Evolutionary conservation across 1,140 invertebrate species (phyloP).

Genomic region (Tigriopus japonicus): DNA sequence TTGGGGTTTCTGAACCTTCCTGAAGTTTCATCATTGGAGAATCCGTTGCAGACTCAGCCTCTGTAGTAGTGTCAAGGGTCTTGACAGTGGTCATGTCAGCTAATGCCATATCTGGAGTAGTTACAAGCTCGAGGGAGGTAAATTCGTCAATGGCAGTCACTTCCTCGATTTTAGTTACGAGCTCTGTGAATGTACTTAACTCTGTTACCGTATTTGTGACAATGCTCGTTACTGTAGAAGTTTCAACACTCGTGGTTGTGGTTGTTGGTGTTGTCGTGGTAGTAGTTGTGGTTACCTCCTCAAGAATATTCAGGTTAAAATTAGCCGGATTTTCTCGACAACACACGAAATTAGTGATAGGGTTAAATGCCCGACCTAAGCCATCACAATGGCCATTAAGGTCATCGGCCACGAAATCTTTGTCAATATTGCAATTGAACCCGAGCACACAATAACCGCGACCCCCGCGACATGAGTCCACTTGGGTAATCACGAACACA

Average conservation of each 20-base stretch:
- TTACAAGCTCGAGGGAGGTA: too few relatives aligned
- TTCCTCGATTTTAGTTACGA: neutral
- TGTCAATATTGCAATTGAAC: slow-evolving; percentile 24
- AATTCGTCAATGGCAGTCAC: too few relatives aligned
- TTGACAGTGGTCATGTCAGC: too few relatives aligned
- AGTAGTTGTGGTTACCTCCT: slow-evolving; percentile 2
- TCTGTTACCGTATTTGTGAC: slow-evolving; percentile 6
- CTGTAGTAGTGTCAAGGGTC: too few relatives aligned
- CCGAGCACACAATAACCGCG: slow-evolving; percentile 29
- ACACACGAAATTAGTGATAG: slow-evolving; percentile 27
- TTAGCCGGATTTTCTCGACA: slow-evolving; percentile 21
- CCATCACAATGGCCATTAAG: slow-evolving; percentile 26
- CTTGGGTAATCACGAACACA: slow-evolving; percentile 29
- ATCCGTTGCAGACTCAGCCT: too few relatives aligned
- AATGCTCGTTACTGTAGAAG: neutral
- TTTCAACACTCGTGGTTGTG: neutral
- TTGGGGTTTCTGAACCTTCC: too few relatives aligned
- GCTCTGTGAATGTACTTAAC: neutral
- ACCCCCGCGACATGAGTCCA: slow-evolving; percentile 25
- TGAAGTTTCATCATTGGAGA: too few relatives aligned
- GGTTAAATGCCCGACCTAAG: slow-evolving; percentile 27
- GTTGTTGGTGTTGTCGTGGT: neutral
- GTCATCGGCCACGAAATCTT: slow-evolving; percentile 26
- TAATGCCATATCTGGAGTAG: too few relatives aligned
- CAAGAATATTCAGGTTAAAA: slow-evolving; percentile 3